Evolutionary conservation across 2,113 vertebrate genomes (phyloP), one percentile per base, ranked within the genome.

Genomic region (Chaetura pelagica): DNA sequence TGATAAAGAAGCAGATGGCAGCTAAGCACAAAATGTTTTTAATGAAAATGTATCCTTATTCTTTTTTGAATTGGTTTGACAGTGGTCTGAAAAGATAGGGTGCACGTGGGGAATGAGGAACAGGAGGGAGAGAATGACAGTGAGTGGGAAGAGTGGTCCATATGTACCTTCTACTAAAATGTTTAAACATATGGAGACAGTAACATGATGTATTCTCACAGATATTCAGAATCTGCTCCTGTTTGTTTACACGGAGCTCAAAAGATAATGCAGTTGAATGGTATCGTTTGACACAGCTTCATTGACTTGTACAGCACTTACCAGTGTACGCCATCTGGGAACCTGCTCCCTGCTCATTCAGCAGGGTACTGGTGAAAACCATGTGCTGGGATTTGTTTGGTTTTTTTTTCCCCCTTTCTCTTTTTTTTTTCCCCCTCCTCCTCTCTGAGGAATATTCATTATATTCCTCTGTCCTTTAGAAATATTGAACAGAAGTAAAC

Each of bases 161-260:
- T 94, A 96, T 96, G 92, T 94, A 94, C 88, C 93, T 96, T 96
- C 90, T 29, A 86, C 90, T 94, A 54, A 96, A 95, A 96, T 90
- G 92, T 95, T 95, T 87, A 92, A 96, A 96, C 94, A 94, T 93
- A 96, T 90, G 93, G 94, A 88, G 95, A 84, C 92, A 96, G 93
- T 92, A 97, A 90, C 92, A 92, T 96, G 93, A 97, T 94, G 94
- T 93, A 51, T 96, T 96, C 94, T 96, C 86, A 81, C 92, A 96
- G 95, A 96, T 96, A 96, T 86, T 96, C 90, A 2, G 92, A 69
- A 87, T 91, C 87, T 96, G 91, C 94, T 96, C 90, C 75, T 91
- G 92, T 90, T 94, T 94, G 94, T 95, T 96, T 96, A 95, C 94
- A 90, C 15, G 62, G 88, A 89, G 94, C 96, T 92, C 82, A 74